Base-by-base conservation (phyloP, 2,797 vertebrate species). In the Sebastes matsubarae region DNA sequence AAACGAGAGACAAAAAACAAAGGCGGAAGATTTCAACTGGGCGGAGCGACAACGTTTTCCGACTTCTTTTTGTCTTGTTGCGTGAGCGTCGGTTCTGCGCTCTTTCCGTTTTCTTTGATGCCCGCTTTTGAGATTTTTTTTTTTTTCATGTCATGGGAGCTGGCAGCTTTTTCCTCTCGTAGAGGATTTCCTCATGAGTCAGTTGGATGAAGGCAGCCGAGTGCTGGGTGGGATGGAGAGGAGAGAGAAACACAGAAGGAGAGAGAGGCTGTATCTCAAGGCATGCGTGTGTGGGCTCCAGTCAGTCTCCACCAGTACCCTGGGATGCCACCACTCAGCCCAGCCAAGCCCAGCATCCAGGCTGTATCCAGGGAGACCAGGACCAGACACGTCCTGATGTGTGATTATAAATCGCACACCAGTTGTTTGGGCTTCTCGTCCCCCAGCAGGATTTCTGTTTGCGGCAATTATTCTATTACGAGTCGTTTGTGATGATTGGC, bases 241-340 rank as follows among this genome's bases (percentile, higher is more conserved):
- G 80, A 91, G 84, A 81, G 90, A 85, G 84, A 86, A 75, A 72
- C 58, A 77, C 76, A 84, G 87, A 82, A 74, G 82, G 90, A 89
- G 86, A 88, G 87, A 85, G 90, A 90, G 87, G 68, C 88, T 87
- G 79, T 25, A 85, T 94, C 89, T 94, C 79, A 89, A 93, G 88
- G 86, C 82, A 83, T 79, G 83, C 60, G 29, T 85, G 64, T 82
- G 81, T 85, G 87, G 87, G 87, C 91, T 94, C 60, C 82, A 87
- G 85, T 89, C 86, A 84, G 81, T 88, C 77, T 92, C 77, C 63
- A 82, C 78, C 87, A 86, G 87, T 91, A 86, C 88, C 91, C 88
- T 68, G 80, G 90, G 88, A 93, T 94, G 94, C 93, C 94, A 94
- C 85, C 84, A 89, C 88, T 89, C 89, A 85, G 79, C 86, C 87